These are phyloP conservation scores for Melanerpes aurifrons DNA, from an alignment of 2,113 vertebrate species.

Conservation along the genomic window DNA sequence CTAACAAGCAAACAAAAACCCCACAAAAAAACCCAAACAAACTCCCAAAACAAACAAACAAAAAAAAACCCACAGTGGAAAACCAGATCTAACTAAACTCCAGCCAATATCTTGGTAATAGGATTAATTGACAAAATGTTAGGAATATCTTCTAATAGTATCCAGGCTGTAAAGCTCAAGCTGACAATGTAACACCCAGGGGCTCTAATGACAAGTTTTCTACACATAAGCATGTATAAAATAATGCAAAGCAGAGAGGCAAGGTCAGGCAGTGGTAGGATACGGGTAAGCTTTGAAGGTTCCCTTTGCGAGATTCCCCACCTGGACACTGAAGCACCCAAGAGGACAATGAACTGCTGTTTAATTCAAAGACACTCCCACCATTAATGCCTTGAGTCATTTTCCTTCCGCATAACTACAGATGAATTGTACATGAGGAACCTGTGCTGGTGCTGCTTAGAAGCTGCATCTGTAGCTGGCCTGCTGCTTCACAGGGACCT, in stretches of 20 bases:
- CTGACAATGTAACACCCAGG: rapidly evolving
- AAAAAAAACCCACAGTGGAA: not conserved
- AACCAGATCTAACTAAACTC: not conserved
- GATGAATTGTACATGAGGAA: not conserved
- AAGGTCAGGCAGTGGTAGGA: not conserved
- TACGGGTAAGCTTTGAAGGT: not conserved
- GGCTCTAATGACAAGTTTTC: not conserved
- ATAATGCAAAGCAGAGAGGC: not conserved
- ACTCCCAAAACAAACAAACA: not conserved
- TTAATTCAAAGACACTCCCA: not conserved
- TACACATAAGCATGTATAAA: rapidly evolving
- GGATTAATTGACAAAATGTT: not conserved
- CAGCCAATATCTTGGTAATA: not conserved
- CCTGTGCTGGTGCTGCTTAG: not conserved
- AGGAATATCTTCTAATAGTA: not conserved
- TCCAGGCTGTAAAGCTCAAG: not conserved
- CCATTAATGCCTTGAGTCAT: not conserved
- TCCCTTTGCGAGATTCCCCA: not conserved
- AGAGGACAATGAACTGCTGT: not conserved
- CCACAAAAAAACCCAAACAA: too few species aligned
- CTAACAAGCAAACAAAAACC: not conserved
- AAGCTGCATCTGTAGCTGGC: not conserved
- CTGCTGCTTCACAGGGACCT: not conserved
- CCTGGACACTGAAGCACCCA: not conserved
- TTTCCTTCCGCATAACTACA: not conserved